These are phyloP conservation scores for Pseudonaja textilis DNA, from an alignment of 2,113 vertebrate species.

Conservation along the genomic window DNA sequence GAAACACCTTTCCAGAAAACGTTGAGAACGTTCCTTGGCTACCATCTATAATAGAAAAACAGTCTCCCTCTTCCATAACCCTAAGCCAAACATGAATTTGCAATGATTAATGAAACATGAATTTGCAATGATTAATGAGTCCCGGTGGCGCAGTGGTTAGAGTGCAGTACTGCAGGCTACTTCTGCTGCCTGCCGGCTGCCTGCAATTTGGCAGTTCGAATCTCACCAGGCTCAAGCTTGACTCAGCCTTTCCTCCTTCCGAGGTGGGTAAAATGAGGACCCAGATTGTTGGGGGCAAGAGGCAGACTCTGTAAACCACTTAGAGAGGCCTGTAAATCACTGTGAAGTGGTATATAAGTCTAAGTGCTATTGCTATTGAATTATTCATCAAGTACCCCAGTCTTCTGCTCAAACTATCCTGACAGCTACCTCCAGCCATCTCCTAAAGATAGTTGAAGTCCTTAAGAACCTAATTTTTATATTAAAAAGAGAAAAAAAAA, in stretches of 20 bases:
- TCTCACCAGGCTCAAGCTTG: too few relatives aligned
- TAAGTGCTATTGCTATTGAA: neutral
- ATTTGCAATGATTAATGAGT: too few relatives aligned
- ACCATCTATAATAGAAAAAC: neutral
- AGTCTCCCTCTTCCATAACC: neutral
- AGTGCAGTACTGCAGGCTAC: too few relatives aligned
- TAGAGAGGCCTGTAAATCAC: too few relatives aligned
- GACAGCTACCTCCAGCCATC: neutral
- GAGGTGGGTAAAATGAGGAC: too few relatives aligned
- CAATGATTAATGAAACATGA: neutral
- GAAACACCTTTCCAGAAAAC: neutral
- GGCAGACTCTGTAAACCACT: too few relatives aligned
- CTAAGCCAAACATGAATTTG: neutral
- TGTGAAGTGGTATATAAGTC: too few relatives aligned
- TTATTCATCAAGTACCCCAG: neutral
- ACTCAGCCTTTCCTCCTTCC: too few relatives aligned
- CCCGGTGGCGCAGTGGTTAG: too few relatives aligned
- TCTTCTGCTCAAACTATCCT: neutral
- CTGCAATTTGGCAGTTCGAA: too few relatives aligned
- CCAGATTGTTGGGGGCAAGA: too few relatives aligned
- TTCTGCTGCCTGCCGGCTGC: too few relatives aligned
- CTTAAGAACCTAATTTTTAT: conserved; percentile 38
- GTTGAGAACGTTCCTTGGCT: neutral
- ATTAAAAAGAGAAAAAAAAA: neutral
- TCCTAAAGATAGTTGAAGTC: conserved; percentile 24